Conservation (phyloP, 2,797 vertebrate species). For the Chloroceryle inda region DNA sequence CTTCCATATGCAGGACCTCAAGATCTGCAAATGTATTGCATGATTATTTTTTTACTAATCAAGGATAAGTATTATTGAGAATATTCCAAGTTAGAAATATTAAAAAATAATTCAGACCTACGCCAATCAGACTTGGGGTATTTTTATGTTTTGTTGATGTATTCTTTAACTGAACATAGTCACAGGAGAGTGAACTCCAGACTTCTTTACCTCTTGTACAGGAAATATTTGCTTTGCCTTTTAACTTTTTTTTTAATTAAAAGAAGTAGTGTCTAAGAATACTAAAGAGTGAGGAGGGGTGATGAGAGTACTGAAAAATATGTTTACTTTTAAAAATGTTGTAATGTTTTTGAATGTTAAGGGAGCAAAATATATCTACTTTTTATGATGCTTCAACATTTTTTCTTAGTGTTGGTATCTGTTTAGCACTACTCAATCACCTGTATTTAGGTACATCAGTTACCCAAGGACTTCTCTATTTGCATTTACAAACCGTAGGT, state of each 20-base stretch:
- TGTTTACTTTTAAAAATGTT: accelerated
- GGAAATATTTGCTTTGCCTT: background rate
- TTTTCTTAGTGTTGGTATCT: background rate
- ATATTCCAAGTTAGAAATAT: background rate
- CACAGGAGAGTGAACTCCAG: slow-evolving; percentile 21
- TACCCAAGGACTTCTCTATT: background rate
- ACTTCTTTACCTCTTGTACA: slow-evolving; percentile 27
- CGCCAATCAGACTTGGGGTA: slow-evolving; percentile 33
- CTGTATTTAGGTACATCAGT: background rate
- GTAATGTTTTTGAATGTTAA: background rate
- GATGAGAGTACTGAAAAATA: background rate
- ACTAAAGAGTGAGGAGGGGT: background rate
- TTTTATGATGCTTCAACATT: background rate
- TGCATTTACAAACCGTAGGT: background rate
- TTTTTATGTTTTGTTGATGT: slow-evolving; percentile 43
- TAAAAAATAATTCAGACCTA: slow-evolving; percentile 40
- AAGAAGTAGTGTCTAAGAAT: background rate
- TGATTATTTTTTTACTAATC: background rate
- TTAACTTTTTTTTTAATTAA: background rate
- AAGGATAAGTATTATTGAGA: background rate
- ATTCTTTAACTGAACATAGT: slow-evolving; percentile 57
- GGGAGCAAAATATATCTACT: background rate
- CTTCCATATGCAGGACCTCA: background rate
- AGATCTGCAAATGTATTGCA: background rate
- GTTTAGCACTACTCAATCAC: background rate